These are phyloP conservation scores for Pteria penguin DNA, from an alignment of 2,888 invertebrate species.

Conservation along the genomic window DNA sequence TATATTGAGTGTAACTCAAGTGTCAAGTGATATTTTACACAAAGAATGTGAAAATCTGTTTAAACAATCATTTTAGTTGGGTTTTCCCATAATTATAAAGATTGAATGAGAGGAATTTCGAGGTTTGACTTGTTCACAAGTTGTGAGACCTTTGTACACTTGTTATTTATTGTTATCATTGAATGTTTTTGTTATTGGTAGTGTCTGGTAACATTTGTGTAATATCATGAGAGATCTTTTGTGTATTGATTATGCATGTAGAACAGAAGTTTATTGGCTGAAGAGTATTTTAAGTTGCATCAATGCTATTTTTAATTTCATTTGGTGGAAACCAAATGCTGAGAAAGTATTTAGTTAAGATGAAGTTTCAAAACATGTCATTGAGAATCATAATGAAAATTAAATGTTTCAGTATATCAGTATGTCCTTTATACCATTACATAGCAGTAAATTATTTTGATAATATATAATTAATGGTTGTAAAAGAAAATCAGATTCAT, in stretches of 20 bases:
- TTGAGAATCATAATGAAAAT: background rate
- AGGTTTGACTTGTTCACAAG: too few species aligned
- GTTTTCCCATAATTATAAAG: too few species aligned
- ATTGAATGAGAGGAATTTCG: too few species aligned
- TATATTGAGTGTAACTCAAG: background rate
- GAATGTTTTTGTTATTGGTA: background rate
- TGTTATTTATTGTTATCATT: background rate
- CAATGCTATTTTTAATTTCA: background rate
- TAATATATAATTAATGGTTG: too few species aligned
- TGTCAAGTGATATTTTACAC: too few species aligned
- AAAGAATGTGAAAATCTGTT: too few species aligned
- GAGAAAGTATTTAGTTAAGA: background rate
- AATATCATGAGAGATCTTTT: background rate
- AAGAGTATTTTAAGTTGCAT: background rate
- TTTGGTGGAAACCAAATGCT: background rate
- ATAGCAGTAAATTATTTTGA: too few species aligned
- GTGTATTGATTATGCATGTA: too few species aligned
- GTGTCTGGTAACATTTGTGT: background rate
- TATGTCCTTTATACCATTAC: too few species aligned
- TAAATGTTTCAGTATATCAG: too few species aligned
- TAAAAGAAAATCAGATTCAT: too few species aligned
- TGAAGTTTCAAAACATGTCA: background rate
- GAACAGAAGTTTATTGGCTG: background rate
- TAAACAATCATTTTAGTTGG: too few species aligned
- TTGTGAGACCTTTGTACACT: background rate